Evolutionary conservation across 2,888 invertebrate genomes (phyloP), one percentile per base, ranked within the genome.

Genomic region (Meiosimyza decipiens): DNA sequence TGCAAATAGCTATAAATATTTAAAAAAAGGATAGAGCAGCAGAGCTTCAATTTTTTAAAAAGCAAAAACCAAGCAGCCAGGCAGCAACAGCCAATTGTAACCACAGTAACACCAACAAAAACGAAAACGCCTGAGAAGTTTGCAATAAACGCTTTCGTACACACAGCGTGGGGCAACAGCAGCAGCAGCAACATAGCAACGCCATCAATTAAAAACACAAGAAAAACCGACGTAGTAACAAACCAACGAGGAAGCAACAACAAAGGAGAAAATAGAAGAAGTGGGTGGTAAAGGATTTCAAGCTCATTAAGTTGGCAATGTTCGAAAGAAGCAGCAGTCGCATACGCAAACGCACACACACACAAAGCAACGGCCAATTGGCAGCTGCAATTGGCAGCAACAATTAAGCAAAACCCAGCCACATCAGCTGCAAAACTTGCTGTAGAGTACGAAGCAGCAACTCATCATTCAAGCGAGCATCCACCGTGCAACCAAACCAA

Each of bases 321-420:
- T 33, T 47, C 28, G 9, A 40, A 60, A 69, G 16, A 69, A 69
- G 16, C 12, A 16, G n/a, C n/a, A n/a, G n/a, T n/a, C n/a, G 12
- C 2, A 60, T 2, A 59, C 49, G 22, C 1, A 22, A 18, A 40
- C 40, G 40, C 52, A 15, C 63, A 13, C 16, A 50, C 28, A 28
- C 28, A 11, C 16, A 18, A 15, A 50, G 64, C 13, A 51, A 13
- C 16, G 50, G 13, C 40, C 6, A 40, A 40, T 9, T 40, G 33
- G 51, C 69, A 15, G 47, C 62, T 70, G 70, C 62, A 70, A 47
- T 70, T 62, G 70, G 62, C 70, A 70, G 51, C 70, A 62, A 62
- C 70, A 70, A 70, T 70, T 70, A 70, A 70, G 49, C 52, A 51
- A 51, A 51, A 28, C 67, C 13, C 28, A 52, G 11, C 12, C 13